Evolutionary conservation across 2,113 vertebrate genomes (phyloP), one percentile per base, ranked within the genome.

Genomic region (Parotia lawesii): DNA sequence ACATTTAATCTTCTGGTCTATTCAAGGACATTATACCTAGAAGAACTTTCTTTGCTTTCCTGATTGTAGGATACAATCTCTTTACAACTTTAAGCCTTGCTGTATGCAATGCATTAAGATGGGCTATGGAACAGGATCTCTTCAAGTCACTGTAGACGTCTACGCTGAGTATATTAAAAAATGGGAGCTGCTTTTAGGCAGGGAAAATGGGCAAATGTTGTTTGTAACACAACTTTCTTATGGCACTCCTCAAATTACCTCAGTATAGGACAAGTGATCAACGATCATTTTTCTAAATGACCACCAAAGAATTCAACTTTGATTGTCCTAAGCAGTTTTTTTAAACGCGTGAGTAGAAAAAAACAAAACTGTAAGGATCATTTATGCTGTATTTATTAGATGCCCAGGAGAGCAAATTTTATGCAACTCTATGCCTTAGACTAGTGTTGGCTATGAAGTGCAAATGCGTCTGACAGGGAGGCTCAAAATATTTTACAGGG

Each of bases 261-360:
- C 93, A 96, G 45, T 81, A 71, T 48, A 70, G 75, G 50, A 73
- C 73, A 95, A 82, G n/a, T 75, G 69, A 87, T 75, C 64, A 78
- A 38, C 82, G 72, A 42, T 85, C 5, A n/a, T 80, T 91, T 94
- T 85, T 94, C 35, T 61, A 64, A 94, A 92, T 77, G 74, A 94
- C 80, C 91, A 64, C 90, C 97, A 91, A 94, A 97, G 84, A 96
- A 83, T 77, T 92, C 73, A 76, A 60, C 85, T 70, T 89, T 10
- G 20, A 92, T 95, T 89, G 64, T 93, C 88, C 47, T 81, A 66
- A 89, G 66, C 54, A 71, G 29, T 7, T 31, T 74, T 80, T 93
- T 94, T 40, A 81, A 89, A 74, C 3, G 9, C 11, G 9, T 70
- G 71, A 75, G 35, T 60, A 94, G 64, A 6, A 53, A 37, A 62